Conservation (phyloP, 1,140 invertebrate species). For the Microplitis demolitor region DNA sequence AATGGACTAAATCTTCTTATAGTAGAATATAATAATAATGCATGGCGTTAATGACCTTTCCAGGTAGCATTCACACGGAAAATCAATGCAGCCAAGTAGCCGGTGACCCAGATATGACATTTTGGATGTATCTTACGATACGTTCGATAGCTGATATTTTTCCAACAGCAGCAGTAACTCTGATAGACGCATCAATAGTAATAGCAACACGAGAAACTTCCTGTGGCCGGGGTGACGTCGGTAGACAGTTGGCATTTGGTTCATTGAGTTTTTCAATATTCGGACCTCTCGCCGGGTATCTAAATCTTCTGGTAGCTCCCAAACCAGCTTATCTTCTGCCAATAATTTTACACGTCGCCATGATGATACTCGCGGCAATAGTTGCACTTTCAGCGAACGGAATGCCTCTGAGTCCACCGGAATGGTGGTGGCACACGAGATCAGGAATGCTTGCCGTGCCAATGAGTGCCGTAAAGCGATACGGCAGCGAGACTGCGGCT, state of each 20-base stretch:
- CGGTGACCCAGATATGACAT: constrained; percentile 69
- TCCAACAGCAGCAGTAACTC: constrained; percentile 70
- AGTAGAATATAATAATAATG: not conserved
- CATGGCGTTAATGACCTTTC: constrained; percentile 4
- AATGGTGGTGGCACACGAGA: constrained; percentile 83
- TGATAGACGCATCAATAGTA: constrained; percentile 77
- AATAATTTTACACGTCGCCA: constrained; percentile 65
- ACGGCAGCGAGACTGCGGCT: constrained; percentile 72
- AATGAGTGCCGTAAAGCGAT: constrained; percentile 74
- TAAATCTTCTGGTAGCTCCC: constrained; percentile 41
- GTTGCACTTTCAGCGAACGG: constrained; percentile 68
- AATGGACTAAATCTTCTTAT: no score
- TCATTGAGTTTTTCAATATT: constrained; percentile 74
- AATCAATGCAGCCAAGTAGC: constrained; percentile 67
- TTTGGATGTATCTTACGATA: constrained; percentile 74
- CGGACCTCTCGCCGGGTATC: constrained; percentile 69
- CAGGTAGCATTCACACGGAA: constrained; percentile 66
- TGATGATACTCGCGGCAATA: constrained; percentile 69
- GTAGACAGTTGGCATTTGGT: constrained; percentile 78
- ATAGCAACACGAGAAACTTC: constrained; percentile 80
- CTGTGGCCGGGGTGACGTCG: constrained; percentile 77
- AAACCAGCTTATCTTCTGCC: constrained; percentile 59
- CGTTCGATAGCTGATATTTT: constrained; percentile 79
- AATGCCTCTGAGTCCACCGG: constrained; percentile 77
- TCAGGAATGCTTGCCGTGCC: constrained; percentile 75